Percentiles rank a stretch among this genome's conserved stretches.
Evolutionary conservation across 2,888 invertebrate species (phyloP).

Genomic region (Pristionchus maxplancki): DNA sequence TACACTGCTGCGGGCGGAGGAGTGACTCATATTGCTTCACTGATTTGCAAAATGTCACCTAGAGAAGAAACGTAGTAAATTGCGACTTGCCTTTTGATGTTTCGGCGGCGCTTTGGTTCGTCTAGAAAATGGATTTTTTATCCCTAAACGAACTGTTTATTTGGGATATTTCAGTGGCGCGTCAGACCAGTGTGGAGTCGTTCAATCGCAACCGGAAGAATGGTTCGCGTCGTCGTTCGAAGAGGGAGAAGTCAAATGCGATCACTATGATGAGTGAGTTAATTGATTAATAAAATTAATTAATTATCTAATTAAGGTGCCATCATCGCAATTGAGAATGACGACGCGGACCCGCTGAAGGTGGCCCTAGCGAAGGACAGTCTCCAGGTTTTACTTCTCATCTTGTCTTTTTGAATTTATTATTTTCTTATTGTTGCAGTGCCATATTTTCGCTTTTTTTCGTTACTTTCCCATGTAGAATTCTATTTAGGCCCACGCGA

Average conservation of each 20-base stretch:
- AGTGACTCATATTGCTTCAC: not conserved
- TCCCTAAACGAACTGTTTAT: no score
- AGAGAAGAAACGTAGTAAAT: no score
- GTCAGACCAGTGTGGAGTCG: conserved; percentile 69
- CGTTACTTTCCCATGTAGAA: no score
- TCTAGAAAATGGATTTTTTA: no score
- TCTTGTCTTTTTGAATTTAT: no score
- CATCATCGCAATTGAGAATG: conserved; percentile 95
- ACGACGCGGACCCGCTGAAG: conserved; percentile 92
- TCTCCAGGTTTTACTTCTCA: conserved; percentile 88
- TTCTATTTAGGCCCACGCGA: conserved; percentile 3
- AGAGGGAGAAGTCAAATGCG: conserved; percentile 68
- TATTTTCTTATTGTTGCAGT: no score
- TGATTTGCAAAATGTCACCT: no score
- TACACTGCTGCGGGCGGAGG: no score
- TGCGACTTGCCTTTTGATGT: no score
- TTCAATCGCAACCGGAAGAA: conserved; percentile 55
- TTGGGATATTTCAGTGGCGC: conserved; percentile 56
- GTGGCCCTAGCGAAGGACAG: conserved; percentile 93
- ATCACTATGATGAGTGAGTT: conserved; percentile 66
- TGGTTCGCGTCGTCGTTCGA: conserved; percentile 64
- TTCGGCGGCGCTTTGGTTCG: no score
- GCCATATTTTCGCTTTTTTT: no score
- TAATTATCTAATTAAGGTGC: conserved; percentile 62
- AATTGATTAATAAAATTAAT: not conserved